Conservation (phyloP, 2,113 vertebrate genomes). For the Leptobrachium leishanense region DNA sequence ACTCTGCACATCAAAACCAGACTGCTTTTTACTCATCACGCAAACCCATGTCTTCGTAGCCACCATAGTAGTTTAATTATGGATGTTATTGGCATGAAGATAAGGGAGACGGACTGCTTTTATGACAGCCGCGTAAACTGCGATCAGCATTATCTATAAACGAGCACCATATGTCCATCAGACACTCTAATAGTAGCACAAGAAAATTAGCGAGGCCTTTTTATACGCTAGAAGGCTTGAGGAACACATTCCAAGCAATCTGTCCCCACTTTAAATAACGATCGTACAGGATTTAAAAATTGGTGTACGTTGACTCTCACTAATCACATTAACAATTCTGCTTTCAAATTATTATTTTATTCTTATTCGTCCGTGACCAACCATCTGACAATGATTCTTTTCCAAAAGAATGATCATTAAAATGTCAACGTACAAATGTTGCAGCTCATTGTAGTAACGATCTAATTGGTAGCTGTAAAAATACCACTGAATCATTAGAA, state of each 20-base stretch:
- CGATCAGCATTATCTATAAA: conserved; percentile 21
- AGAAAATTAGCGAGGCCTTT: background rate
- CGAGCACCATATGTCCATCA: conserved; percentile 7
- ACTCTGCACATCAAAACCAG: background rate
- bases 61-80: background rate
- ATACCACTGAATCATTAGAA: no score
- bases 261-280: background rate
- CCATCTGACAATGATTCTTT: no score
- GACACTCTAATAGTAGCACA: background rate
- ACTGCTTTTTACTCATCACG: background rate
- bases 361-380: no score
- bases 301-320: no score
- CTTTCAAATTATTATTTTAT: no score
- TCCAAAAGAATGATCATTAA: no score
- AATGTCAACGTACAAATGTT: no score
- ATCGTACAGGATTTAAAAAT: no score
- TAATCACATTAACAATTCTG: no score
- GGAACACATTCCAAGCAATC: background rate
- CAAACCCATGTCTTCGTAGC: background rate
- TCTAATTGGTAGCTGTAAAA: no score
- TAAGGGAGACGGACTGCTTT: conserved; percentile 1
- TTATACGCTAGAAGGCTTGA: background rate
- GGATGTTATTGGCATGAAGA: conserved; percentile 10
- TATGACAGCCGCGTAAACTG: background rate
- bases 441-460: no score